Conservation (phyloP, 2,888 invertebrate species). For the Petrophora chlorosata region DNA sequence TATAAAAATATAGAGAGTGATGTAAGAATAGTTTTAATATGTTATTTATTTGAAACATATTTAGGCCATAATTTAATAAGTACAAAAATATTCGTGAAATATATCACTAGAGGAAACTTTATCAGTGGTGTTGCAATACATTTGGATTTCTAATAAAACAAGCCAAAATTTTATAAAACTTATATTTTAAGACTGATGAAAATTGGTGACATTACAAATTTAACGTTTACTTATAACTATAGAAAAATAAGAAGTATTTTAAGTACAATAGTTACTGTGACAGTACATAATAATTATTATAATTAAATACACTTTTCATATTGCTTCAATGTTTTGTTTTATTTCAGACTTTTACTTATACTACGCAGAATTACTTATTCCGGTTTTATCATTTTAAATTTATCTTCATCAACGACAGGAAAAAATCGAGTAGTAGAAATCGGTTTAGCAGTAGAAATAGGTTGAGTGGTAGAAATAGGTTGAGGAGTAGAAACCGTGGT, state of each 20-base stretch:
- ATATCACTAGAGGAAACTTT: slow-evolving; percentile 20
- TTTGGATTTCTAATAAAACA: slow-evolving; percentile 34
- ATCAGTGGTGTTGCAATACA: slow-evolving; percentile 25
- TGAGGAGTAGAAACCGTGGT: slow-evolving; percentile 1
- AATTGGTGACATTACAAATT: slow-evolving; percentile 52
- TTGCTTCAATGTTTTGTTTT: slow-evolving; percentile 56
- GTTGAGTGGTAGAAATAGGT: slow-evolving; percentile 2
- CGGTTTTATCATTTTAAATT: slow-evolving; percentile 19
- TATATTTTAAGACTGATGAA: slow-evolving; percentile 57
- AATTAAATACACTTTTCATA: slow-evolving; percentile 69
- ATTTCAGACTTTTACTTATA: slow-evolving; percentile 17
- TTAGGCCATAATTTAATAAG: slow-evolving; percentile 35
- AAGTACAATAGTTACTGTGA: slow-evolving; percentile 78
- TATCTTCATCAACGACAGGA: slow-evolving; percentile 4
- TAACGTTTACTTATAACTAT: slow-evolving; percentile 48
- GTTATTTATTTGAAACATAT: slow-evolving; percentile 51
- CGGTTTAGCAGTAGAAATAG: slow-evolving; percentile 4
- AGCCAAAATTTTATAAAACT: slow-evolving; percentile 37
- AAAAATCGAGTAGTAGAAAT: slow-evolving; percentile 7
- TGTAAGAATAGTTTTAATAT: slow-evolving; percentile 46
- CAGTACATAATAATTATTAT: slow-evolving; percentile 65
- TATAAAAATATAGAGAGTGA: slow-evolving; percentile 48
- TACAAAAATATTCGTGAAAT: slow-evolving; percentile 32
- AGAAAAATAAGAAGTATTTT: slow-evolving; percentile 53
- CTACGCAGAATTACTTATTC: too few species aligned